phyloP scores from a whole-genome alignment of 2,888 invertebrate genomes.

The Hyles lineata region DNA sequence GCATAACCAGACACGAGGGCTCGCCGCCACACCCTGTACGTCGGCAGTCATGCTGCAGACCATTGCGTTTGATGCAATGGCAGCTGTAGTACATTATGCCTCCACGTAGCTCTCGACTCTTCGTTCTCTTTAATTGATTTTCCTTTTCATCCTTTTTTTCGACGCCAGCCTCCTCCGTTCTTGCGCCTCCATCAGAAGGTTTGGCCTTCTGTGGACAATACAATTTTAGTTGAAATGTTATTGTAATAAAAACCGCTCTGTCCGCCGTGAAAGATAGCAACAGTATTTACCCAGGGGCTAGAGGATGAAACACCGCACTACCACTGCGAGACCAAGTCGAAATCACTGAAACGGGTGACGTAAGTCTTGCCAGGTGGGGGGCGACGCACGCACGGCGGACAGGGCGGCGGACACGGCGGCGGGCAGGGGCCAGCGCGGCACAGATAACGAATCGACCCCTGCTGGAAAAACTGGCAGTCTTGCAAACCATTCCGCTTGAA shows the following conservation, averaged over 20 bases:
- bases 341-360: conserved; percentile 80
- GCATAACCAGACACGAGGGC: conserved; percentile 79
- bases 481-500: conserved; percentile 83
- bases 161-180: conserved; percentile 64
- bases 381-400: conserved; percentile 79
- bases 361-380: conserved; percentile 80
- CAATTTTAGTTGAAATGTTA: conserved; percentile 30
- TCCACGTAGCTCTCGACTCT: conserved; percentile 83
- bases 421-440: conserved; percentile 71
- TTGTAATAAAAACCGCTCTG: conserved; percentile 44
- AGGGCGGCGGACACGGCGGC: conserved; percentile 70
- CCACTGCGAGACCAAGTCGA: conserved; percentile 79
- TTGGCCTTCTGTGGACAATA: conserved; percentile 64
- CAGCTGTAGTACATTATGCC: conserved; percentile 84
- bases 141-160: conserved; percentile 76
- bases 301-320: conserved; percentile 55
- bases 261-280: conserved; percentile 66
- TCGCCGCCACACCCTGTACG: conserved; percentile 82
- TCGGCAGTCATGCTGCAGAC: conserved; percentile 85
- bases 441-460: conserved; percentile 79
- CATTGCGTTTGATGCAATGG: conserved; percentile 85
- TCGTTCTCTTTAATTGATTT: conserved; percentile 75
- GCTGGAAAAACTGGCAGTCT: conserved; percentile 81
- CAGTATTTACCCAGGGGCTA: conserved; percentile 62
- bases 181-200: conserved; percentile 53